phyloP scores from a whole-genome alignment of 1,140 invertebrate genomes.

The Meloidogyne hapla region DNA sequence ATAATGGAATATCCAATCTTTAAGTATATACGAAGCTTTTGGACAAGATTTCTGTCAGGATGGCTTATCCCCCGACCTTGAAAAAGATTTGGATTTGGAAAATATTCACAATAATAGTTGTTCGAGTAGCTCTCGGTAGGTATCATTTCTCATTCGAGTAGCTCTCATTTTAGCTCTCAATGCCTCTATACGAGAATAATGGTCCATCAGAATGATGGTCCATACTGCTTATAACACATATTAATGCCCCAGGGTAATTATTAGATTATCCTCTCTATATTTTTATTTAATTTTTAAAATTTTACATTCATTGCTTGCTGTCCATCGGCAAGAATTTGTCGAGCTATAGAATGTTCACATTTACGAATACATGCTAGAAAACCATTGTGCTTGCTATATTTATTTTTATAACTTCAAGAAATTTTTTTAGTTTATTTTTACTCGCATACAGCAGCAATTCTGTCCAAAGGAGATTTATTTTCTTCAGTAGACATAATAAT shows the following conservation, averaged over 20 bases:
- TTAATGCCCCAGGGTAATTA: neutral
- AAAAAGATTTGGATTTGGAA: no score
- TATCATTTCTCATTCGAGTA: no score
- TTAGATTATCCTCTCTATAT: no score
- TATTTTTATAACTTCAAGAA: neutral
- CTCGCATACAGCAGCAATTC: slow-evolving; percentile 16
- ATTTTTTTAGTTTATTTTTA: neutral
- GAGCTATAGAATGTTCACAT: slow-evolving; percentile 2
- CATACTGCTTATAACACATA: no score
- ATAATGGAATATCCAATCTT: neutral
- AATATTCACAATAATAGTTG: no score
- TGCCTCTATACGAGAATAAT: no score
- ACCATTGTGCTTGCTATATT: neutral
- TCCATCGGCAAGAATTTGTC: slow-evolving; percentile 13
- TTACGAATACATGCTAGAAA: slow-evolving; percentile 2
- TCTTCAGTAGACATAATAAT: neutral
- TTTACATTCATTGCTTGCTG: slow-evolving; percentile 18
- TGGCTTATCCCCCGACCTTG: no score
- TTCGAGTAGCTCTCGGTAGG: no score
- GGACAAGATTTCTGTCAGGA: no score
- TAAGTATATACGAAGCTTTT: no score
- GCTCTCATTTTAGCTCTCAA: no score
- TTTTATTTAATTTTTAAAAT: neutral
- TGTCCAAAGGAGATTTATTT: neutral
- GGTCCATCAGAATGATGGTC: no score